These are phyloP conservation scores for Steinernema hermaphroditum DNA, from an alignment of 2,888 invertebrate species.

Conservation along the genomic window DNA sequence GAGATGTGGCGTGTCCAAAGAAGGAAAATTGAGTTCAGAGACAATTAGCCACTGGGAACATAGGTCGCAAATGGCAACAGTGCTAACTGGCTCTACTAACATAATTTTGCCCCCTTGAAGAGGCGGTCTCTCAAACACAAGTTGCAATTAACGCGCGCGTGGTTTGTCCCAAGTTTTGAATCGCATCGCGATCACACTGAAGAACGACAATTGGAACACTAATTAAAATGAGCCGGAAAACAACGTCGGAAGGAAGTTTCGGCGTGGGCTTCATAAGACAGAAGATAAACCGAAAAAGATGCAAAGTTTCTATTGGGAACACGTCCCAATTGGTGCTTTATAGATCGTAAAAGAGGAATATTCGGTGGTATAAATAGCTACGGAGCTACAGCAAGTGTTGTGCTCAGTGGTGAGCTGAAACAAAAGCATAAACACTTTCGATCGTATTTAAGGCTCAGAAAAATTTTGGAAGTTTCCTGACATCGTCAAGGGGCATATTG, in stretches of 20 bases:
- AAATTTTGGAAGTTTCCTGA: neutral
- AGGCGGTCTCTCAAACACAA: slow-evolving; percentile 16
- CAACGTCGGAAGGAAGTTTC: neutral
- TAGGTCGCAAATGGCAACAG: slow-evolving; percentile 14
- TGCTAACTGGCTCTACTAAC: neutral
- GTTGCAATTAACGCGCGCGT: no score
- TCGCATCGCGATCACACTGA: no score
- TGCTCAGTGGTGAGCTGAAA: neutral
- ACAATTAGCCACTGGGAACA: slow-evolving; percentile 10
- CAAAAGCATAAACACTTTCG: neutral
- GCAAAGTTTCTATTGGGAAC: slow-evolving; percentile 13
- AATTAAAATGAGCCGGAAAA: neutral
- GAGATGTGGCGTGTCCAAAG: slow-evolving; percentile 1
- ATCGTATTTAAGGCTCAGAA: neutral
- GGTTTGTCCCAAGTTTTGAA: no score
- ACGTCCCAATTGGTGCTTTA: neutral
- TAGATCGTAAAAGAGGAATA: slow-evolving; percentile 14
- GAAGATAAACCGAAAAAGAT: neutral
- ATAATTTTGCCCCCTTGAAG: neutral
- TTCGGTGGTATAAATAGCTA: slow-evolving; percentile 16
- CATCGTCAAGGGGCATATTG: neutral
- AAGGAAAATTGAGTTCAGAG: slow-evolving; percentile 13
- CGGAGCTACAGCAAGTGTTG: neutral
- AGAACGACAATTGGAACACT: neutral
- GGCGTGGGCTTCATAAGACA: neutral